These are phyloP conservation scores for Lethenteron camtschaticum DNA, from an alignment of 2,113 vertebrate species.

Conservation along the genomic window DNA sequence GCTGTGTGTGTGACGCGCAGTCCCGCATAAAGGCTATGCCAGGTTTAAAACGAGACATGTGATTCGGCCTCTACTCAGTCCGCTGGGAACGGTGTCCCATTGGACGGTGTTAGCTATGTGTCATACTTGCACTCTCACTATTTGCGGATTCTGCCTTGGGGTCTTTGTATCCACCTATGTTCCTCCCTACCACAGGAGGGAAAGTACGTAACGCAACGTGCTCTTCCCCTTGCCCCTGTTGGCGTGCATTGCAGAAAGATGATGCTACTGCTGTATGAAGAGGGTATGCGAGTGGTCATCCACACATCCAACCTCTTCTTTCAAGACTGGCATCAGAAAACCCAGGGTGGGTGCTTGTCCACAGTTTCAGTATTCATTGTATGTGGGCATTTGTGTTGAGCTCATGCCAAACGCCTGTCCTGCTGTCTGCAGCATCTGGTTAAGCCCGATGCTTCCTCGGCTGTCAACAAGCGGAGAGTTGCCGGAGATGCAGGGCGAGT, in stretches of 20 bases:
- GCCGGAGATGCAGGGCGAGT: constrained; percentile 39
- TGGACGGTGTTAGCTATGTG: no score
- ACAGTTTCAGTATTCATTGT: background rate
- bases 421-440: constrained; percentile 43
- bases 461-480: constrained; percentile 25
- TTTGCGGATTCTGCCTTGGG: no score
- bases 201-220: no score
- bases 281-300: constrained; percentile 78
- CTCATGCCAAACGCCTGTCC: background rate
- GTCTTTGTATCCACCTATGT: no score
- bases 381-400: background rate
- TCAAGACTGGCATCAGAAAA: constrained; percentile 91
- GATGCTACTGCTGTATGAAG: constrained; percentile 80
- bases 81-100: no score
- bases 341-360: constrained; percentile 38
- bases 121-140: no score
- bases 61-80: no score
- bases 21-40: no score
- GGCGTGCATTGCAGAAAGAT: constrained; percentile 46
- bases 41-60: no score
- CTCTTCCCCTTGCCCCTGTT: no score
- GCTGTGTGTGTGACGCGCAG: no score
- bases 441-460: constrained; percentile 68
- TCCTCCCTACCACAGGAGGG: no score
- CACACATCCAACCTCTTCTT: constrained; percentile 80